Evolutionary conservation across 2,888 invertebrate genomes (phyloP).

Genomic region (Allolobophora icterica): DNA sequence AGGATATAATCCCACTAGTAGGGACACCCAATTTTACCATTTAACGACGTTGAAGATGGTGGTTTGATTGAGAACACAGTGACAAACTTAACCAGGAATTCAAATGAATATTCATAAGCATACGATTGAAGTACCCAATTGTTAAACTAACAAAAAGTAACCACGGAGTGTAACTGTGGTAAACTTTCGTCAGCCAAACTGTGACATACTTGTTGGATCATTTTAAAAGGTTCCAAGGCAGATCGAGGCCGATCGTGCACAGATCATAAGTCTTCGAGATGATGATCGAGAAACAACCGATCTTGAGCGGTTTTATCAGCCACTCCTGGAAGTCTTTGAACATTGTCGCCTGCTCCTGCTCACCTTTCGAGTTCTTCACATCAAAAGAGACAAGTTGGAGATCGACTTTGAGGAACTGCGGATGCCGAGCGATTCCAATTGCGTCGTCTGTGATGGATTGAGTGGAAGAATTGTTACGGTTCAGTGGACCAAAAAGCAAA

Average conservation of each 20-base stretch:
- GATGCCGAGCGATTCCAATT: not conserved
- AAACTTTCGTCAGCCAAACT: not conserved
- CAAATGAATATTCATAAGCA: no score
- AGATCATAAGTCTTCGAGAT: conserved; percentile 40
- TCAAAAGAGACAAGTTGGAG: conserved; percentile 40
- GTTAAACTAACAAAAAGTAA: no score
- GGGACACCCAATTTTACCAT: no score
- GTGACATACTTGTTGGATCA: not conserved
- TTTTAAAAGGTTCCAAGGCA: conserved; percentile 36
- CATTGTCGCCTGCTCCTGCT: conserved; percentile 39
- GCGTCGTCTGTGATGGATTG: conserved; percentile 39
- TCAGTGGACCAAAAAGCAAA: conserved; percentile 38
- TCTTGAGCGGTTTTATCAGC: conserved; percentile 46
- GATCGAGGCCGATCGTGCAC: conserved; percentile 42
- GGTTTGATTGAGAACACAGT: no score
- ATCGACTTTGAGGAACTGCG: conserved; percentile 29
- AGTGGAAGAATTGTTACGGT: conserved; percentile 35
- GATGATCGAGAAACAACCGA: conserved; percentile 43
- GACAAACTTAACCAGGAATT: no score
- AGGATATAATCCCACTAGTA: no score
- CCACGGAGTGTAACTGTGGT: not conserved
- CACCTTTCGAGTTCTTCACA: conserved; percentile 38
- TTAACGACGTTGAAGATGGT: no score
- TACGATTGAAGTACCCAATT: no score
- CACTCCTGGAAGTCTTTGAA: conserved; percentile 49